A percentile compares a stretch with the other conserved stretches of the same genome.
phyloP scores from a whole-genome alignment of 2,797 vertebrate species.

The Halcyon leucocephala region DNA sequence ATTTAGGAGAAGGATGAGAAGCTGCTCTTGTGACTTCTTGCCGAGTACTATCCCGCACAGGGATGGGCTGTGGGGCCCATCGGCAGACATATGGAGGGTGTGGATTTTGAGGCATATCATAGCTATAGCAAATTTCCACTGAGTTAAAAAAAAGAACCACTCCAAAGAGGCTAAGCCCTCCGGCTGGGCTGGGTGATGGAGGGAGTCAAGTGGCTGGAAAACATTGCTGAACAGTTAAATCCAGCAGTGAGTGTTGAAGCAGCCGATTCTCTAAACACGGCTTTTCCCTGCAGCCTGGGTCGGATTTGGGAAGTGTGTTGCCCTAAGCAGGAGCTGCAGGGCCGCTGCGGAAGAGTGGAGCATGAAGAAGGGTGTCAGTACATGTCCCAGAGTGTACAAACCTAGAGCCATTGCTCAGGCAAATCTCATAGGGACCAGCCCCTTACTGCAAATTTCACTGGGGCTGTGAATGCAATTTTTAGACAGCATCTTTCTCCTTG shows the following conservation, averaged over 20 bases:
- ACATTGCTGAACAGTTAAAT: slow-evolving; percentile 38
- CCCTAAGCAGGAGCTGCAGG: neutral
- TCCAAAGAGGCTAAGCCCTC: neutral
- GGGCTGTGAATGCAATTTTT: slow-evolving; percentile 47
- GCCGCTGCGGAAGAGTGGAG: neutral
- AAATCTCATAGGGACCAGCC: neutral
- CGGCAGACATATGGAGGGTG: neutral
- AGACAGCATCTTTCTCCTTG: slow-evolving; percentile 48
- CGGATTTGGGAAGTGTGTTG: neutral
- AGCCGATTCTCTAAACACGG: neutral
- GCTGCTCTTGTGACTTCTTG: neutral
- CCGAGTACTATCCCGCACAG: neutral
- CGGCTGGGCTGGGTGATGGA: neutral
- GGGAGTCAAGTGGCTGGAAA: slow-evolving; percentile 45
- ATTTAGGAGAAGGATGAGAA: neutral
- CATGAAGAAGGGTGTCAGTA: neutral
- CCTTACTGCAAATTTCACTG: slow-evolving; percentile 1
- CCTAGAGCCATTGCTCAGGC: neutral
- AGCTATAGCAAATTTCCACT: neutral
- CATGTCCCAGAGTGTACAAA: neutral
- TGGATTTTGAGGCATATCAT: neutral
- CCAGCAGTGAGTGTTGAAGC: neutral
- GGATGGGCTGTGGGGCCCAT: neutral
- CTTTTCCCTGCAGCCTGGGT: neutral
- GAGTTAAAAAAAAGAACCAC: neutral